A percentile compares a stretch with the other conserved stretches of the same genome.
Evolutionary conservation across 2,888 invertebrate genomes (phyloP).

Genomic region (Chamaedrilus cognettii): DNA sequence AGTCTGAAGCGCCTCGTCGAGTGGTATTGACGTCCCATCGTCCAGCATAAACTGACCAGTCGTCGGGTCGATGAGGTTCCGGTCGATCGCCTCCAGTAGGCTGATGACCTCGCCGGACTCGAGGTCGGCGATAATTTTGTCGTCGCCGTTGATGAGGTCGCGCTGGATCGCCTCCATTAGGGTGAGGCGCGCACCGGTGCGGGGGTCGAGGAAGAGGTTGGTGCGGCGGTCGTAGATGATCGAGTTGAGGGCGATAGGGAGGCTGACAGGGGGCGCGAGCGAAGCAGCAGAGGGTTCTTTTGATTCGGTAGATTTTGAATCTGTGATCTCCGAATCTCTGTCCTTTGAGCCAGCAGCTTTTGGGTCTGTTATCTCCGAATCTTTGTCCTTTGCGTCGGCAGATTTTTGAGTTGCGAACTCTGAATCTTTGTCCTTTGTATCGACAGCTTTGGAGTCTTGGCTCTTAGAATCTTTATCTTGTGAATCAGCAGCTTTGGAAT

Average conservation of each 20-base stretch:
- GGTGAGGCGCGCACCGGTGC: slow-evolving; percentile 67
- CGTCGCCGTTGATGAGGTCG: slow-evolving; percentile 67
- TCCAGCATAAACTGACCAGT: slow-evolving; percentile 68
- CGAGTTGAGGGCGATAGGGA: slow-evolving; percentile 19
- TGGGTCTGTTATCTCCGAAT: background rate
- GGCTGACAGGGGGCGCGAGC: background rate
- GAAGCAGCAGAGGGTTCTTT: too few species aligned
- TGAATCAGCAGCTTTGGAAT: too few species aligned
- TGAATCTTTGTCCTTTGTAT: too few species aligned
- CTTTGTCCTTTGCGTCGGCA: too few species aligned
- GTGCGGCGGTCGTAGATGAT: slow-evolving; percentile 14
- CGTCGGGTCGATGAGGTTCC: slow-evolving; percentile 79
- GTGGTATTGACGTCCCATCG: slow-evolving; percentile 80
- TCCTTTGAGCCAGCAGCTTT: background rate
- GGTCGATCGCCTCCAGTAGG: slow-evolving; percentile 90
- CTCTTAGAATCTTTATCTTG: too few species aligned
- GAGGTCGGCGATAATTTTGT: slow-evolving; percentile 66
- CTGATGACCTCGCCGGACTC: slow-evolving; percentile 76
- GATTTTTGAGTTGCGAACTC: too few species aligned
- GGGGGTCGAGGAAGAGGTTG: slow-evolving; percentile 63
- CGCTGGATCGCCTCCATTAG: slow-evolving; percentile 80
- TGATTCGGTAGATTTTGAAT: background rate
- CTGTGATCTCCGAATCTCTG: background rate
- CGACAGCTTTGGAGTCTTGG: too few species aligned
- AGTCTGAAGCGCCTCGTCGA: slow-evolving; percentile 82